Evolutionary conservation across 2,888 invertebrate genomes (phyloP).

Genomic region (Apamea epomidion): DNA sequence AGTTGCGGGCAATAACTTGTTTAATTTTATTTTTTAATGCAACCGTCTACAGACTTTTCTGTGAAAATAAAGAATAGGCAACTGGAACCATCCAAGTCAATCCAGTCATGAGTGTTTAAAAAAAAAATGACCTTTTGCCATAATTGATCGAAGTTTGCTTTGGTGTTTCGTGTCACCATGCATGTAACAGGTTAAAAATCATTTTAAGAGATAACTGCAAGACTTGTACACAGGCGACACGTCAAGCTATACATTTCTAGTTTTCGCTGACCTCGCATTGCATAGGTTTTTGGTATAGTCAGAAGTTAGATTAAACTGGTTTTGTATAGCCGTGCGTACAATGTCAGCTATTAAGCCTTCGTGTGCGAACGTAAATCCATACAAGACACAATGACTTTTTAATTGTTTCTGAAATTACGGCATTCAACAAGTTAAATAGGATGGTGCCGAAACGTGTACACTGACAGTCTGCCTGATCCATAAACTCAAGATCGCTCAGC

Average conservation of each 20-base stretch:
- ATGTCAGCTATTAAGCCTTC: not conserved
- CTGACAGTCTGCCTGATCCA: not conserved
- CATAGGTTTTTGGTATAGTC: too few relatives aligned
- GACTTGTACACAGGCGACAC: not conserved
- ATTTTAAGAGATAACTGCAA: not conserved
- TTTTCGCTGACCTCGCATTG: too few relatives aligned
- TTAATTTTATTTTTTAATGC: not conserved
- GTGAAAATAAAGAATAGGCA: too few relatives aligned
- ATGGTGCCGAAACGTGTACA: too few relatives aligned
- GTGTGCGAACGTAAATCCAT: not conserved
- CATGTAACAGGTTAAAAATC: not conserved
- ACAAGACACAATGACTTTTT: not conserved
- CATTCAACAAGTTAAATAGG: not conserved
- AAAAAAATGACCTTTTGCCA: not conserved
- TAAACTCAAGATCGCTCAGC: not conserved
- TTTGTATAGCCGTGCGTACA: not conserved
- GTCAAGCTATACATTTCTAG: too few relatives aligned
- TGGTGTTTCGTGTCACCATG: not conserved
- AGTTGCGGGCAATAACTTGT: not conserved
- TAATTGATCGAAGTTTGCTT: not conserved
- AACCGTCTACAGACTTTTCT: too few relatives aligned
- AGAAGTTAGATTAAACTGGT: too few relatives aligned
- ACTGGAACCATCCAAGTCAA: not conserved
- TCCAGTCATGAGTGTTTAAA: too few relatives aligned
- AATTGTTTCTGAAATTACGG: not conserved